These are phyloP conservation scores for Abrostola triplasia DNA, from an alignment of 2,888 invertebrate genomes.

Conservation along the genomic window DNA sequence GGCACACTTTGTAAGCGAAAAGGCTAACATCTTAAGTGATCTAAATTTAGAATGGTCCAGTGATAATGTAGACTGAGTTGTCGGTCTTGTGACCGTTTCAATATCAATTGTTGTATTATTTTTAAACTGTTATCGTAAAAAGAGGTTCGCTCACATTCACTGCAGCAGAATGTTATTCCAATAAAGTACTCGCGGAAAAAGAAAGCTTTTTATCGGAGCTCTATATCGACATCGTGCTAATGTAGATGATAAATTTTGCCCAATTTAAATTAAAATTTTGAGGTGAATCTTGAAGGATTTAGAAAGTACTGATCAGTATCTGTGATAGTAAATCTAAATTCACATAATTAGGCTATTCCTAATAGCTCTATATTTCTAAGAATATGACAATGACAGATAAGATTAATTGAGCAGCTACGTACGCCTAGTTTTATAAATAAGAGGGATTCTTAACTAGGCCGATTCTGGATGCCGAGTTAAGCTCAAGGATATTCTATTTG, in stretches of 20 bases:
- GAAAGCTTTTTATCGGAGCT: conserved; percentile 22
- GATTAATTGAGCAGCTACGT: conserved; percentile 27
- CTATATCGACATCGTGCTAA: not conserved
- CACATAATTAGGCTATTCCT: conserved; percentile 17
- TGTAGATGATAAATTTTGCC: not conserved
- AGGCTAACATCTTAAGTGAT: conserved; percentile 77
- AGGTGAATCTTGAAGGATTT: conserved; percentile 14
- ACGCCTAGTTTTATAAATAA: conserved; percentile 38
- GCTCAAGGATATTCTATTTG: conserved; percentile 42
- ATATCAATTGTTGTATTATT: conserved; percentile 76
- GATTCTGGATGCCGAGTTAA: conserved; percentile 8
- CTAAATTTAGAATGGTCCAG: conserved; percentile 79
- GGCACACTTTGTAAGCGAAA: conserved; percentile 68
- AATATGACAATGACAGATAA: conserved; percentile 33
- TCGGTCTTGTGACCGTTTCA: conserved; percentile 74
- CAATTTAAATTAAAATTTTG: not conserved
- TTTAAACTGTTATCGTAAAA: conserved; percentile 68
- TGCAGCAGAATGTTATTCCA: conserved; percentile 9
- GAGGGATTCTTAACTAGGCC: conserved; percentile 23
- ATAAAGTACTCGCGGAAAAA: conserved; percentile 37
- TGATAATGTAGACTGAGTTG: conserved; percentile 73
- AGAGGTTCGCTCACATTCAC: conserved; percentile 32
- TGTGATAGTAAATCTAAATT: conserved; percentile 26
- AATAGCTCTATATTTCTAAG: conserved; percentile 35
- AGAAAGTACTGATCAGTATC: conserved; percentile 21